Base-by-base conservation (phyloP, 2,113 vertebrate species). In the Caranx melampygus region DNA sequence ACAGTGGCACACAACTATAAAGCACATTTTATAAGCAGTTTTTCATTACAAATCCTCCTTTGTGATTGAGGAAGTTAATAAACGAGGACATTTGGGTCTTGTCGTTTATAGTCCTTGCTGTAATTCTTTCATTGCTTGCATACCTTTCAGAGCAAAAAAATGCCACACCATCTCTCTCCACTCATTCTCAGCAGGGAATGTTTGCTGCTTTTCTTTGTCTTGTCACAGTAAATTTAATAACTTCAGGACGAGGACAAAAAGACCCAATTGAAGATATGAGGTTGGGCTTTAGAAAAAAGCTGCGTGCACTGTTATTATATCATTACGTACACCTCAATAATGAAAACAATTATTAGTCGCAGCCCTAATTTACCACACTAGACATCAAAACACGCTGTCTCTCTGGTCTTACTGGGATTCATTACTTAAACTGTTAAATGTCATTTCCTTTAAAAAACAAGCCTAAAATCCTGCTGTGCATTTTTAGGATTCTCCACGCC, bases 381-480 rank as follows among this genome's bases (percentile, higher is more conserved):
- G 5, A 42, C 33, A 69, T 52, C 44, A 54, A 42, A 79, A 26
- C 20, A 55, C 20, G 31, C 42, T 6, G 34, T 52, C 72, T 33
- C 52, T 34, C 6, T 16, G 2, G 40, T 67, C 42, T 49, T 16
- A 13, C 1, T 3, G 0, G 14, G 13, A 11, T 67, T 79, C 35
- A 58, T 44, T 74, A n/a, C 11, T 6, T 21, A 15, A 51, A 61
- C 44, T 12, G 42, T 59, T 59, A 72, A 79, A 76, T 59, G 72
- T 69, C 49, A 83, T 34, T 66, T 85, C 20, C 58, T 63, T 45
- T 33, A 37, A 66, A 52, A 81, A 75, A 78, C 31, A 34, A 45
- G 9, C 31, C 8, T 10, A 42, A 42, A 60, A 42, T 34, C 34
- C 14, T 40, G 0, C 64, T 1, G 67, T 55, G 58, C 10, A 49